These are phyloP conservation scores for Nicator chloris DNA, from an alignment of 2,113 vertebrate species.

Conservation along the genomic window DNA sequence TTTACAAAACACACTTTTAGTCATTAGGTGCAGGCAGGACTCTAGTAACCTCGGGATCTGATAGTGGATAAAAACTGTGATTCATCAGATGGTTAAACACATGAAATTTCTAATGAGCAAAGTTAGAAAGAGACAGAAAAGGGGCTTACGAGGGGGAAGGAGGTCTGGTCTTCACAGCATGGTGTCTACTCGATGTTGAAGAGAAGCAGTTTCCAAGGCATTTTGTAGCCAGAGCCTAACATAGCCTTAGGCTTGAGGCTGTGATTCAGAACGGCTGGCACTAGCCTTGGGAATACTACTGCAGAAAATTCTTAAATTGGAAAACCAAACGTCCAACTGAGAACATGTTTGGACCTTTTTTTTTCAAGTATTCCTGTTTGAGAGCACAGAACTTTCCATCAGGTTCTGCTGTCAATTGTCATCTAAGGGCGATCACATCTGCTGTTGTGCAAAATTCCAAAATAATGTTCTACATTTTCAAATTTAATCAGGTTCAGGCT, in stretches of 20 bases:
- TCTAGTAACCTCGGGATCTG: neutral
- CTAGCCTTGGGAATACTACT: neutral
- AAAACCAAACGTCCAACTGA: neutral
- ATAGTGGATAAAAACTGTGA: neutral
- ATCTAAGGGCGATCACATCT: neutral
- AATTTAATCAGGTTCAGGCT: neutral
- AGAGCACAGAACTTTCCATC: neutral
- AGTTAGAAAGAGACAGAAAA: neutral
- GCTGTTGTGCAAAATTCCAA: neutral
- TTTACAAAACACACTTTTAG: neutral
- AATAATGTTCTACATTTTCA: neutral
- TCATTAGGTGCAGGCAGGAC: neutral
- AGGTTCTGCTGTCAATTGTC: neutral
- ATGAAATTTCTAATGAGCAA: neutral
- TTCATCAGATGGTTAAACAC: neutral
- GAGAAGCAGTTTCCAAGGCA: neutral
- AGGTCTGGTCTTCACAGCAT: neutral
- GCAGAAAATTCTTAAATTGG: neutral
- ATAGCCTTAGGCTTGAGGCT: neutral
- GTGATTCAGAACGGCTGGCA: fast-evolving
- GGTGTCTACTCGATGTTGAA: neutral
- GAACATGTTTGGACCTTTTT: neutral
- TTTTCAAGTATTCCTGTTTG: neutral
- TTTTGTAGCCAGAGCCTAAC: neutral
- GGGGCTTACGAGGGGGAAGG: neutral